phyloP scores from a whole-genome alignment of 2,113 vertebrate genomes.

The Vulpes ferrilata region DNA sequence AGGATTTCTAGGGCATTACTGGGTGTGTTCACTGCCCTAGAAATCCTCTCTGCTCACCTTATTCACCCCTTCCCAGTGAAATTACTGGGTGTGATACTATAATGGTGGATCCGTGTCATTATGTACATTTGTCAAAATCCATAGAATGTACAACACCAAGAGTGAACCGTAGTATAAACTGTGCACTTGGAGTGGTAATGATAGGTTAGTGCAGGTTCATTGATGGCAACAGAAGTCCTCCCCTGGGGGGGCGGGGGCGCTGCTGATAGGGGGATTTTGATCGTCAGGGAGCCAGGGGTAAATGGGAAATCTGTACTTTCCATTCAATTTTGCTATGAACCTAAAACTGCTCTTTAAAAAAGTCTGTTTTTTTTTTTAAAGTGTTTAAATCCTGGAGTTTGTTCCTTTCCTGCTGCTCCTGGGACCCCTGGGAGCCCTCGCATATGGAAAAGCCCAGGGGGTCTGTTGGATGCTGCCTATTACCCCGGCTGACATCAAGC shows the following conservation, averaged over 20 bases:
- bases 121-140: too few relatives aligned
- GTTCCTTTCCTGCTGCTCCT: neutral
- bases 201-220: neutral
- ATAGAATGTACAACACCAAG: too few relatives aligned
- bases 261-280: neutral
- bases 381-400: fast-evolving
- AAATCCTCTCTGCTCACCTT: neutral
- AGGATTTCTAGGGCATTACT: neutral
- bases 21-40: neutral
- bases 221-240: neutral
- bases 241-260: too few relatives aligned
- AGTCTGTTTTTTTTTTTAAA: neutral
- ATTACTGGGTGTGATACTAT: neutral
- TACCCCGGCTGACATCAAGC: neutral
- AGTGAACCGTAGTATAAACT: too few relatives aligned
- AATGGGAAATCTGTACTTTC: neutral
- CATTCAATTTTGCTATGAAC: neutral
- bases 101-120: too few relatives aligned
- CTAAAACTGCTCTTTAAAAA: neutral
- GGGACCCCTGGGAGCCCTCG: neutral
- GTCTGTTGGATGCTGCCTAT: neutral
- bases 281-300: fast-evolving
- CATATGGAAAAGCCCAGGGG: neutral
- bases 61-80: neutral
- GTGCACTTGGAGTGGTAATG: neutral